phyloP scores from a whole-genome alignment of 2,113 vertebrate genomes.

The Phaethon lepturus region DNA sequence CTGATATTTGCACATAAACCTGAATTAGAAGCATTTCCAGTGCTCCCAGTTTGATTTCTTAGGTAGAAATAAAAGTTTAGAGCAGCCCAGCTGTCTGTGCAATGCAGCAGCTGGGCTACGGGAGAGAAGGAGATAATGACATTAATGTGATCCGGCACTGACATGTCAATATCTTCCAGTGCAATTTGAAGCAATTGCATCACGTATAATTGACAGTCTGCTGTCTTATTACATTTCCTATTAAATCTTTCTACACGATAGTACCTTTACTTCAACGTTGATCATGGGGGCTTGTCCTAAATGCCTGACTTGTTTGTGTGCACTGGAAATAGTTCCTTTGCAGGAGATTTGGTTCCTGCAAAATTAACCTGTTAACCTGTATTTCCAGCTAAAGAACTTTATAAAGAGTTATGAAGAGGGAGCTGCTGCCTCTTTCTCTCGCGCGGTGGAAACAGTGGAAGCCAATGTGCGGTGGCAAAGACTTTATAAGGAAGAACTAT shows the following conservation, averaged over 20 bases:
- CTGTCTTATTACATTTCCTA: constrained; percentile 26
- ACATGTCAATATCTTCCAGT: constrained; percentile 36
- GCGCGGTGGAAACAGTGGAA: constrained; percentile 93
- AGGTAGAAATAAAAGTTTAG: constrained; percentile 23
- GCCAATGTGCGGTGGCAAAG: constrained; percentile 94
- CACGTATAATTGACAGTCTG: constrained; percentile 2
- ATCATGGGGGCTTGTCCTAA: not conserved
- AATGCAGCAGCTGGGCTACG: constrained; percentile 18
- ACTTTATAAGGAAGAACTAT: constrained; percentile 91
- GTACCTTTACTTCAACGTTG: not conserved
- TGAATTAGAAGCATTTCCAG: constrained; percentile 27
- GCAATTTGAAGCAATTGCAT: constrained; percentile 22
- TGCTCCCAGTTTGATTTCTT: constrained; percentile 13
- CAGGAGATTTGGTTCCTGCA: not conserved
- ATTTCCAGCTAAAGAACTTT: constrained; percentile 91
- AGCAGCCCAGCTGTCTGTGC: not conserved
- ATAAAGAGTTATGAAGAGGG: constrained; percentile 85
- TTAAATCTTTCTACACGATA: not conserved
- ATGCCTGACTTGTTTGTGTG: not conserved
- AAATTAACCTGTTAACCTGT: constrained; percentile 52
- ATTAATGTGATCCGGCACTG: constrained; percentile 37
- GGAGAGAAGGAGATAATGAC: constrained; percentile 5
- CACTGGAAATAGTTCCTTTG: not conserved
- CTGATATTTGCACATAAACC: not conserved
- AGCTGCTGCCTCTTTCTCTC: constrained; percentile 85